Conservation (phyloP, 2,113 vertebrate genomes). For the Otocyon megalotis region DNA sequence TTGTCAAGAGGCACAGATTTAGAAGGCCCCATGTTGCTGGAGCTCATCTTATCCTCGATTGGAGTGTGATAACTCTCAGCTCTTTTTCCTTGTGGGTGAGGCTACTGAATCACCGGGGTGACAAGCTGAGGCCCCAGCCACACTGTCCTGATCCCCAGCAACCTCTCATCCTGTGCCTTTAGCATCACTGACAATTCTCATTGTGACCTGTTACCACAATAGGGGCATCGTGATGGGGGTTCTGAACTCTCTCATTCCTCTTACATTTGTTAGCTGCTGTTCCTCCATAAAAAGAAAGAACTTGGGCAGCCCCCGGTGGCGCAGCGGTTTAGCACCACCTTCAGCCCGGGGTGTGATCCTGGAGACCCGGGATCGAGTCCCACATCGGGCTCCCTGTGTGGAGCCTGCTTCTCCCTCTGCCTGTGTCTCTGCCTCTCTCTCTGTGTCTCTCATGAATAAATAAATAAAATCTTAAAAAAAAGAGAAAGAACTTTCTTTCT, state of each 20-base stretch:
- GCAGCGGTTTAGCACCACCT: too few relatives aligned
- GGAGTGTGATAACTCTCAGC: background rate
- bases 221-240: background rate
- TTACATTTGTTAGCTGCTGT: background rate
- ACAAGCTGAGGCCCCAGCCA: background rate
- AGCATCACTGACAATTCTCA: background rate
- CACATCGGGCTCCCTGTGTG: too few relatives aligned
- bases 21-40: background rate
- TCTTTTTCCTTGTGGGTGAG: background rate
- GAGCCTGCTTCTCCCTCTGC: too few relatives aligned
- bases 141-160: background rate
- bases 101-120: background rate
- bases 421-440: too few relatives aligned
- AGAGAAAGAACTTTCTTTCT: background rate
- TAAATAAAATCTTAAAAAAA: too few relatives aligned
- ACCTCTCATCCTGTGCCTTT: background rate
- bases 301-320: too few relatives aligned
- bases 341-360: too few relatives aligned
- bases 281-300: too few relatives aligned
- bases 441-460: too few relatives aligned
- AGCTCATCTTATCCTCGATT: background rate
- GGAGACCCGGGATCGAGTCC: too few relatives aligned
- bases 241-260: background rate
- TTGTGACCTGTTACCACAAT: background rate
- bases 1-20: background rate